Conservation (phyloP, 2,888 invertebrate genomes). For the Phalangium opilio region DNA sequence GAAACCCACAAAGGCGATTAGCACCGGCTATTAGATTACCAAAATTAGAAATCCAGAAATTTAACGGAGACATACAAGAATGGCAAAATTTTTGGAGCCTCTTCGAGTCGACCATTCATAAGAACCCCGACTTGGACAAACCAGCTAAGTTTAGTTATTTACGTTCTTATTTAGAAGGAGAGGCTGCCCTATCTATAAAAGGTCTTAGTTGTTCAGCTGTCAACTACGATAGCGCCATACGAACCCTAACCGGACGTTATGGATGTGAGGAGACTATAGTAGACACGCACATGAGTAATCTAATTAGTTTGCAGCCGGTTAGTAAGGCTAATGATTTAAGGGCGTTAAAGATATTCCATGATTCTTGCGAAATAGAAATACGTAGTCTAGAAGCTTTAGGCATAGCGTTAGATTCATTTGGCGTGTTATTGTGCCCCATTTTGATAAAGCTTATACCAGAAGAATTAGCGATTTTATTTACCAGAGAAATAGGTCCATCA, state of each 20-base stretch:
- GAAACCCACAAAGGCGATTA: no score
- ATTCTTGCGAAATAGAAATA: not conserved
- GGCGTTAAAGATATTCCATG: constrained; percentile 2
- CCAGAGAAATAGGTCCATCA: no score
- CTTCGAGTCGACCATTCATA: no score
- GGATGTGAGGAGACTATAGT: constrained; percentile 1
- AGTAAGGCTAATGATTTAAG: not conserved
- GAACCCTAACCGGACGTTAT: constrained; percentile 1
- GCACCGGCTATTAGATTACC: no score
- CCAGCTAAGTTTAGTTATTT: constrained; percentile 4
- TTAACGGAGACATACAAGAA: no score
- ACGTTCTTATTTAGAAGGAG: constrained; percentile 4
- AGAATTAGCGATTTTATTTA: no score
- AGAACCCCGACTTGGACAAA: no score
- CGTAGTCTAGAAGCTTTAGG: not conserved
- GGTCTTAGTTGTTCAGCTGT: not conserved
- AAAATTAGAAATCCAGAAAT: no score
- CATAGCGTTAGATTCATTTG: not conserved
- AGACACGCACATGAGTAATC: not conserved
- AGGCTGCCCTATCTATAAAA: not conserved
- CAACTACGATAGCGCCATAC: constrained; percentile 2
- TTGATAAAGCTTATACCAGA: no score
- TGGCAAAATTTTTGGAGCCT: no score
- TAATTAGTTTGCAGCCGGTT: not conserved
- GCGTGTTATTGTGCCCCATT: not conserved